Conservation (phyloP, 2,797 vertebrate species). For the Pogoniulus pusillus region DNA sequence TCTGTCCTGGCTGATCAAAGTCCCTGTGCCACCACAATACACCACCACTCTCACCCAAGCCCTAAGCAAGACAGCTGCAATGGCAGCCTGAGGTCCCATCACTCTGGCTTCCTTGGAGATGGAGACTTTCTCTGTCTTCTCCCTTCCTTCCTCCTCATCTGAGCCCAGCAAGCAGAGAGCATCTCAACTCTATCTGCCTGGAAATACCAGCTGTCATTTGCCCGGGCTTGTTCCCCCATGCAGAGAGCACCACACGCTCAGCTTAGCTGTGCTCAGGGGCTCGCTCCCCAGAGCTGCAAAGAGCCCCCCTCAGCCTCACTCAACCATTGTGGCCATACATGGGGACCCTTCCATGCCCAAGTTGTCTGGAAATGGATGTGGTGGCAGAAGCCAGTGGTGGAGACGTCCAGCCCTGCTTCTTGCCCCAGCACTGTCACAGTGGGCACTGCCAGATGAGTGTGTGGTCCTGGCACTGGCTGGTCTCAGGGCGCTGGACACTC, state of each 20-base stretch:
- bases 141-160: fast-evolving
- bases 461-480: not conserved
- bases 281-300: not conserved
- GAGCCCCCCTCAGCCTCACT: not conserved
- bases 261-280: not conserved
- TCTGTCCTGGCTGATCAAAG: fast-evolving
- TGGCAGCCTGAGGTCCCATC: not conserved
- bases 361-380: fast-evolving
- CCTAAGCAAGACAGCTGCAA: fast-evolving
- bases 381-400: not conserved
- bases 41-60: not conserved
- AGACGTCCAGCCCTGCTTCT: not conserved
- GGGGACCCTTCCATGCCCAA: fast-evolving
- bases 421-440: not conserved
- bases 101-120: fast-evolving
- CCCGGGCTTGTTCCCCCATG: conserved; percentile 56
- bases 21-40: fast-evolving
- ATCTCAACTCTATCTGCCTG: not conserved
- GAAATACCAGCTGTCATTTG: not conserved
- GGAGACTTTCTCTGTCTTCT: not conserved
- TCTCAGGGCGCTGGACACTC: not conserved
- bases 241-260: not conserved
- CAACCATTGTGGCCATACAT: fast-evolving
- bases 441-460: fast-evolving
- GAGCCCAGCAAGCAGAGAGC: not conserved